These are phyloP conservation scores for Helogale parvula DNA, from an alignment of 2,113 vertebrate genomes.

Conservation along the genomic window DNA sequence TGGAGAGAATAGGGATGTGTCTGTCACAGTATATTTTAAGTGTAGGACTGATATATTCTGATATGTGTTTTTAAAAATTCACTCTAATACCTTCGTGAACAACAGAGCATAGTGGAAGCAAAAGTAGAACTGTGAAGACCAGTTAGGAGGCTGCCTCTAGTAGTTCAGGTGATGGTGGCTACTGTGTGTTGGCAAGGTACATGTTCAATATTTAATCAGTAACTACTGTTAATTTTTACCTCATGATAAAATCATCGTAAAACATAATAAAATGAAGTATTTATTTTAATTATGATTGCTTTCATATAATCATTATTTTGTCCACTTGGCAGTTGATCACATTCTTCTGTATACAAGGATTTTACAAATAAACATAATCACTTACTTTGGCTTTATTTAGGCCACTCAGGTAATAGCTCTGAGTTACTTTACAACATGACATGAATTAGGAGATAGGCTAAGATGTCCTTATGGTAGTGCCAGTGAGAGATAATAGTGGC, in stretches of 20 bases:
- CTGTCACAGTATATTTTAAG: not conserved
- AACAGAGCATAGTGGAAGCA: not conserved
- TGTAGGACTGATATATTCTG: not conserved
- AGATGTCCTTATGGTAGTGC: not conserved
- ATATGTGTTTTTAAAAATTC: not conserved
- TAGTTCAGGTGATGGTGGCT: not conserved
- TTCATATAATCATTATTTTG: not conserved
- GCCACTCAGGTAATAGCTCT: not conserved
- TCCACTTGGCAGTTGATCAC: not conserved
- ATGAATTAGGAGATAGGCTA: not conserved
- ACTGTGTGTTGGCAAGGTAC: not conserved
- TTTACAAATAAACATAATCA: not conserved
- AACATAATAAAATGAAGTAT: not conserved
- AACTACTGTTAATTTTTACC: not conserved
- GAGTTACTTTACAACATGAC: not conserved
- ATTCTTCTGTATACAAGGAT: not conserved
- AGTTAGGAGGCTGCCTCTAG: not conserved
- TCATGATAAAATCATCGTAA: not conserved
- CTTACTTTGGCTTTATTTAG: slow-evolving; percentile 12
- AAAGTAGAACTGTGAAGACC: not conserved
- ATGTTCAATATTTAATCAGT: not conserved
- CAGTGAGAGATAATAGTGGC: not conserved
- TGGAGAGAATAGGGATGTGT: not conserved
- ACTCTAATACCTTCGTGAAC: not conserved
- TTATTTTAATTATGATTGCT: not conserved